Conservation (phyloP, 2,797 vertebrate species). For the Sphaeramia orbicularis region DNA sequence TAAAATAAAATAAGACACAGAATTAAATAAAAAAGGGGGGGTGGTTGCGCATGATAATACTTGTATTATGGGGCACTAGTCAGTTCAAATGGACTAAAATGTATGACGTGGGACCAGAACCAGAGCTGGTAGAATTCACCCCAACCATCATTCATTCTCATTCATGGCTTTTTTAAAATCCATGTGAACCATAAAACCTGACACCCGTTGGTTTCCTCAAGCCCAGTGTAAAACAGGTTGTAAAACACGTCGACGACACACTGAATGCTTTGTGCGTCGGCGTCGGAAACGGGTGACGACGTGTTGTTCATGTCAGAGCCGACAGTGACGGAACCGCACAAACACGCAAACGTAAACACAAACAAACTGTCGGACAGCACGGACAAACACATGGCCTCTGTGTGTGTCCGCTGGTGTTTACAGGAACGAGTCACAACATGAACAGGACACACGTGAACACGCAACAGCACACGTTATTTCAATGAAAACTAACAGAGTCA, state of each 20-base stretch:
- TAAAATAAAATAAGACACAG: no score
- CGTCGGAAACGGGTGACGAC: no score
- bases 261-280: background rate
- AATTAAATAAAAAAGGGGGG: no score
- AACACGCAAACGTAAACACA: conserved; percentile 20
- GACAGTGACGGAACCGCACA: background rate
- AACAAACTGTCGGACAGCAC: background rate
- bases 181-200: no score
- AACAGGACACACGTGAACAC: background rate
- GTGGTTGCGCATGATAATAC: no score
- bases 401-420: conserved; percentile 18
- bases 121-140: no score
- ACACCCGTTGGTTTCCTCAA: no score
- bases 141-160: no score
- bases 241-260: background rate
- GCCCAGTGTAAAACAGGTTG: background rate
- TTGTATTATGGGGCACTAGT: no score
- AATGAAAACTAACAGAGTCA: background rate
- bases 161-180: no score
- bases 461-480: background rate
- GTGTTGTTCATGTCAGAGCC: background rate
- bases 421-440: conserved; percentile 12
- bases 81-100: no score
- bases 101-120: no score
- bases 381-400: background rate